Evolutionary conservation across 2,113 vertebrate species (phyloP).

Genomic region (Octodon degus): DNA sequence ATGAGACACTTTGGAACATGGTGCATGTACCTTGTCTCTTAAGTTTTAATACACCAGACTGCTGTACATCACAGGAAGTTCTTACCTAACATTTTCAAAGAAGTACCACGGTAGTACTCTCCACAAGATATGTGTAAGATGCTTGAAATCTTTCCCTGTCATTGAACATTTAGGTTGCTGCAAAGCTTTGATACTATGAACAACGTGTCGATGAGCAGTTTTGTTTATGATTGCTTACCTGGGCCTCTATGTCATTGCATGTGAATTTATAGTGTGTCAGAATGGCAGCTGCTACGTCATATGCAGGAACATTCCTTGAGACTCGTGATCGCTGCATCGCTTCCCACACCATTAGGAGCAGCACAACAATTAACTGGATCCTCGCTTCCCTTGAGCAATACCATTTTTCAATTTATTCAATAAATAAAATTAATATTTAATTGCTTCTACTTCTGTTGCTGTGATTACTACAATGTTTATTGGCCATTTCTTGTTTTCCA

Average conservation of each 20-base stretch:
- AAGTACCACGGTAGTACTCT: background rate
- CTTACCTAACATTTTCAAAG: background rate
- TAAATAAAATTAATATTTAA: slow-evolving; percentile 38
- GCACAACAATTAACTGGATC: background rate
- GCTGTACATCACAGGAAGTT: background rate
- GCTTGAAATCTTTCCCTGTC: background rate
- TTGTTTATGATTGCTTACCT: background rate
- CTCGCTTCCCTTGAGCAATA: background rate
- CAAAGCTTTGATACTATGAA: background rate
- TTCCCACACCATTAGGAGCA: background rate
- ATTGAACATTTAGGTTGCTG: background rate
- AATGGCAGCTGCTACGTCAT: background rate
- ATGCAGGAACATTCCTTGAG: background rate
- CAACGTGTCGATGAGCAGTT: background rate
- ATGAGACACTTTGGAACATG: background rate
- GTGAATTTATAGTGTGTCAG: background rate
- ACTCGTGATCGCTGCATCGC: background rate
- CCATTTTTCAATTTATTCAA: background rate
- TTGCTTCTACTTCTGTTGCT: slow-evolving; percentile 29
- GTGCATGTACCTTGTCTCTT: background rate
- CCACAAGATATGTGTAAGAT: background rate
- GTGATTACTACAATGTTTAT: slow-evolving; percentile 5
- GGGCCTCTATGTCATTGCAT: background rate
- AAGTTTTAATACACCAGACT: background rate
- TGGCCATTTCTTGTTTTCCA: background rate